These are phyloP conservation scores for Spea hammondii DNA, from an alignment of 2,797 vertebrate genomes.

Conservation along the genomic window DNA sequence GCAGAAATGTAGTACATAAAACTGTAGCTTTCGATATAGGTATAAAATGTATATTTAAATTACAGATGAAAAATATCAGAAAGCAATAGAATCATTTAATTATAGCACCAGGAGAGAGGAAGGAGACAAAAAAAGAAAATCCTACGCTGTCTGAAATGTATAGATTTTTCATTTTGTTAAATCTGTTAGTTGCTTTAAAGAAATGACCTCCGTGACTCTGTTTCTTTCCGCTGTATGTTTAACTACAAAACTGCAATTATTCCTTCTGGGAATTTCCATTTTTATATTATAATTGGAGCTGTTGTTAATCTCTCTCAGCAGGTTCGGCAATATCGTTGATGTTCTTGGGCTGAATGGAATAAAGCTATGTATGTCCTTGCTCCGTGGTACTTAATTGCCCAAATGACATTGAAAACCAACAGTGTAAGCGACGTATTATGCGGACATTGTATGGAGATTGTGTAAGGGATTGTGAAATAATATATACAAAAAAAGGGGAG, in stretches of 20 bases:
- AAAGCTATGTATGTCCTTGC: constrained; percentile 4
- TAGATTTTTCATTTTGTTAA: constrained; percentile 31
- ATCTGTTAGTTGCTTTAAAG: constrained; percentile 16
- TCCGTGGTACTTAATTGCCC: constrained; percentile 32
- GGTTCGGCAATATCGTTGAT: constrained; percentile 28
- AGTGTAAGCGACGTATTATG: neutral
- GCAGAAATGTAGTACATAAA: constrained; percentile 15
- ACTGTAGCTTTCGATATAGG: neutral
- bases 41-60: neutral
- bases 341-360: constrained; percentile 18
- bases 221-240: constrained; percentile 16
- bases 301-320: constrained; percentile 23
- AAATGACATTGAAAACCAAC: constrained; percentile 25
- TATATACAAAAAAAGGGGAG: neutral
- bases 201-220: constrained; percentile 30
- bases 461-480: neutral
- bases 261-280: constrained; percentile 36
- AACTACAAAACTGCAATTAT: constrained; percentile 22
- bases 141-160: constrained; percentile 2
- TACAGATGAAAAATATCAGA: neutral
- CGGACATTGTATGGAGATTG: neutral
- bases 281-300: constrained; percentile 41
- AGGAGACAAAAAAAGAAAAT: no score
- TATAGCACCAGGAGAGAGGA: no score
- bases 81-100: neutral